Base-by-base conservation (phyloP, 1,140 invertebrate genomes). In the Magallana ariakensis region DNA sequence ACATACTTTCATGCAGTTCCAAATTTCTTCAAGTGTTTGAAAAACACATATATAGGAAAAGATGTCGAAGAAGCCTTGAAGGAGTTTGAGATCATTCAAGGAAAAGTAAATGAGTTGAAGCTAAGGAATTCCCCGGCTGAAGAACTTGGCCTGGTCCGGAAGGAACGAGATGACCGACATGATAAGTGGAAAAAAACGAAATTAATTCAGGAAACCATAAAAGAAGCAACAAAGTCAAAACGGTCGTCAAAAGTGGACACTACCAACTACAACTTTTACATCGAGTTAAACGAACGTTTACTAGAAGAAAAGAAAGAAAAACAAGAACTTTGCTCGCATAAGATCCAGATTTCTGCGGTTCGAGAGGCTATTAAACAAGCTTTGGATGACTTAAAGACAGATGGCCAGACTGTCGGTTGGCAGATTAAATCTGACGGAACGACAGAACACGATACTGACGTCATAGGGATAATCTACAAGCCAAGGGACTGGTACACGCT, bases 321-420 rank as follows among this genome's bases (percentile, higher is more conserved):
- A 6, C 85, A 88, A 11, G 62, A 82, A 53, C 57, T 83, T 9
- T 86, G 83, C 70, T 56, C 83, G 54, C 66, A 85, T 9, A 90
- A 90, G 83, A 70, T 88, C 15, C 84, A 88, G 80, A 86, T 88
- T n/a, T 66, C 86, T 1, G 85, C 86, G 26, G 89, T 90, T 10
- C 83, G 85, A 60, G 89, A 90, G 56, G 89, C 89, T 5, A 88
- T 90, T 15, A 16, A 22, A 10, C 57, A 85, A 33, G 85, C 85
- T 9, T 11, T 86, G n/a, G 85, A 84, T 13, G 87, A 90, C 16
- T 80, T 90, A 33, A 84, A 84, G 81, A 75, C 80, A 22, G 85
- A 85, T 19, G 82, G 62, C 26, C 60, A 86, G 53, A 85, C 80
- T 6, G 22, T 83, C 13, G 89, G 89, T 2, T 88, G 80, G 85